A percentile compares a stretch with the other conserved stretches of the same genome.
phyloP scores from a whole-genome alignment of 1,140 invertebrate genomes.

The Plutomurus gul region DNA sequence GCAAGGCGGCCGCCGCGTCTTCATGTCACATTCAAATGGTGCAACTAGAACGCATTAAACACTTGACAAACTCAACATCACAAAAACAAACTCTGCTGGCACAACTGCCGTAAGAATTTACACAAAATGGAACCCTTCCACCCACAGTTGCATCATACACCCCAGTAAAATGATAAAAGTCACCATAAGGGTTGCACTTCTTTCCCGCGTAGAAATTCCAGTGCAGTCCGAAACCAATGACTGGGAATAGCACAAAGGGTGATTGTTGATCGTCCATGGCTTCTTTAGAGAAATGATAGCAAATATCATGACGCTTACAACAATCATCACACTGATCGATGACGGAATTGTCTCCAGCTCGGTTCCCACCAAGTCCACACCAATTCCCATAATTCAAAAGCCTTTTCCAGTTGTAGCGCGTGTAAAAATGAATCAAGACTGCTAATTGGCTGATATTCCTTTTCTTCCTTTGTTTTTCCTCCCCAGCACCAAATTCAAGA shows the following conservation, averaged over 20 bases:
- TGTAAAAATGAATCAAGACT: neutral
- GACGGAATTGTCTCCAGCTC: neutral
- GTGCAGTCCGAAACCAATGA: neutral
- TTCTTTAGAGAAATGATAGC: neutral
- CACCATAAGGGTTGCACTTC: neutral
- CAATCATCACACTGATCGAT: neutral
- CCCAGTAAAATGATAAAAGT: neutral
- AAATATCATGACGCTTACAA: conserved; percentile 10
- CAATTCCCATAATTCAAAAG: conserved; percentile 8
- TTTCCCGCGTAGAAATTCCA: neutral
- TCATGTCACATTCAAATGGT: too few relatives aligned
- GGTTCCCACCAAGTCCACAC: neutral
- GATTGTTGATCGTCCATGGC: neutral
- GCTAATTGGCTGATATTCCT: neutral
- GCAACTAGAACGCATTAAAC: neutral
- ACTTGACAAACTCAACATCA: neutral
- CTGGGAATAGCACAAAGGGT: neutral
- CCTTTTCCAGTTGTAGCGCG: neutral
- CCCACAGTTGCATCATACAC: neutral
- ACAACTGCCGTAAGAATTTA: neutral
- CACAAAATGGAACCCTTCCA: neutral
- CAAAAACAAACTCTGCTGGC: neutral
- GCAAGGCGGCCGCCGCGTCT: too few relatives aligned
- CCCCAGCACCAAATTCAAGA: too few relatives aligned
- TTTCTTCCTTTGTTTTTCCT: neutral